Evolutionary conservation across 1,140 invertebrate genomes (phyloP).

Genomic region (Heliothis subflexa): DNA sequence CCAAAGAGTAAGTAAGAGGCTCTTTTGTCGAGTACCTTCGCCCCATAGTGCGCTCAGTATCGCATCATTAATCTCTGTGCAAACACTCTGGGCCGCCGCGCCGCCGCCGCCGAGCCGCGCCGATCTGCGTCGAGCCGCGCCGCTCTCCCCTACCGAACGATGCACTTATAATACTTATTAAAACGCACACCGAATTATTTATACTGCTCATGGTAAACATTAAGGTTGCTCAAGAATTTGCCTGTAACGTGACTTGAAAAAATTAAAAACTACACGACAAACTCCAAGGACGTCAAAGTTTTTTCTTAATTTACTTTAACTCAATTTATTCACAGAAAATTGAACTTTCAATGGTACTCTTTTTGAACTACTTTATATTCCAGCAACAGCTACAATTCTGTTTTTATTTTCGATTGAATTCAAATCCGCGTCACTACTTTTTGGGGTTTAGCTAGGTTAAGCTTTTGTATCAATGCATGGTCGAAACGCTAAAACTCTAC

Average conservation of each 20-base stretch:
- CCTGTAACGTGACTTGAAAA: slow-evolving; percentile 47
- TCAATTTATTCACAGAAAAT: slow-evolving; percentile 21
- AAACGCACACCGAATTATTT: slow-evolving; percentile 34
- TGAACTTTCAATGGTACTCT: slow-evolving; percentile 19
- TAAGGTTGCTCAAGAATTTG: slow-evolving; percentile 47
- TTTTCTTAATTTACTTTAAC: slow-evolving; percentile 17
- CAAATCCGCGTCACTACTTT: slow-evolving; percentile 36
- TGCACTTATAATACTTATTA: slow-evolving; percentile 61
- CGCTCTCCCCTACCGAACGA: slow-evolving; percentile 46
- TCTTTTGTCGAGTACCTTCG: slow-evolving; percentile 72
- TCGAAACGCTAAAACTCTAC: slow-evolving; percentile 14
- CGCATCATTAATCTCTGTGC: slow-evolving; percentile 77
- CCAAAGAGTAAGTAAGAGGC: slow-evolving; percentile 77
- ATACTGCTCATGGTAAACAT: slow-evolving; percentile 22
- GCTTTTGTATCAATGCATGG: slow-evolving; percentile 16
- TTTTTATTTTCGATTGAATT: slow-evolving; percentile 35
- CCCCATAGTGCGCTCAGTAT: slow-evolving; percentile 67
- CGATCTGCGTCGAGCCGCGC: slow-evolving; percentile 23
- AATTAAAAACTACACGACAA: slow-evolving; percentile 42
- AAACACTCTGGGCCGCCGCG: slow-evolving; percentile 62
- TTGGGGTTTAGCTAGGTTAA: slow-evolving; percentile 34
- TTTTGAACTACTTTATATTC: slow-evolving; percentile 18
- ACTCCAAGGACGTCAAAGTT: slow-evolving; percentile 17
- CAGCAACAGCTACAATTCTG: slow-evolving; percentile 14
- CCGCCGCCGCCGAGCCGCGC: slow-evolving; percentile 39